Evolutionary conservation across 2,797 vertebrate genomes (phyloP).

Genomic region (Lerista edwardsae): DNA sequence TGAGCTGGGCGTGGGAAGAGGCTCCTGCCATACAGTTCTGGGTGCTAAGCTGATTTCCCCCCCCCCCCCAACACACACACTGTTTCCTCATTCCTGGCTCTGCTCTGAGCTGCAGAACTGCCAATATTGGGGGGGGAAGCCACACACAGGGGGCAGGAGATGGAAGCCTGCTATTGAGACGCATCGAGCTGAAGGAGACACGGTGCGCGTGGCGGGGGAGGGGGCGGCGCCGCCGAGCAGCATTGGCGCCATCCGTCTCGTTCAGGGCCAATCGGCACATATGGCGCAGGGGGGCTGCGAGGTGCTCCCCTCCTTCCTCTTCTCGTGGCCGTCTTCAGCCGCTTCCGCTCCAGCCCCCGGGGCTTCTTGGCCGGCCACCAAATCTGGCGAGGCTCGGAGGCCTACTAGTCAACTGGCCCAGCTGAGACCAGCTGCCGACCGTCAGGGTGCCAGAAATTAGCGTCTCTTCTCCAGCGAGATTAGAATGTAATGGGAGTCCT

Average conservation of each 20-base stretch:
- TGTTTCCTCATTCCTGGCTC: not conserved
- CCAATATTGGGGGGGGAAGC: not conserved
- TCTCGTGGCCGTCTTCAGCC: slow-evolving; percentile 8
- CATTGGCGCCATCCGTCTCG: fast-evolving
- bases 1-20: not conserved
- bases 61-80: too few relatives aligned
- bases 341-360: not conserved
- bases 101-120: not conserved
- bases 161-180: not conserved
- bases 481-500: too few relatives aligned
- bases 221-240: fast-evolving
- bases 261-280: fast-evolving
- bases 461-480: too few relatives aligned
- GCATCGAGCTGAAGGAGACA: fast-evolving
- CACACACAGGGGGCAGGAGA: not conserved
- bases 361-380: not conserved
- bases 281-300: not conserved
- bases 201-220: too few relatives aligned
- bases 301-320: fast-evolving
- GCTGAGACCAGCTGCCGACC: too few relatives aligned
- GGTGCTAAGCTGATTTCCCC: not conserved
- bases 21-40: fast-evolving
- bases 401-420: not conserved
- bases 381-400: not conserved
- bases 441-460: too few relatives aligned